Evolutionary conservation across 1,140 invertebrate genomes (phyloP).

Genomic region (Drosophila ananassae): DNA sequence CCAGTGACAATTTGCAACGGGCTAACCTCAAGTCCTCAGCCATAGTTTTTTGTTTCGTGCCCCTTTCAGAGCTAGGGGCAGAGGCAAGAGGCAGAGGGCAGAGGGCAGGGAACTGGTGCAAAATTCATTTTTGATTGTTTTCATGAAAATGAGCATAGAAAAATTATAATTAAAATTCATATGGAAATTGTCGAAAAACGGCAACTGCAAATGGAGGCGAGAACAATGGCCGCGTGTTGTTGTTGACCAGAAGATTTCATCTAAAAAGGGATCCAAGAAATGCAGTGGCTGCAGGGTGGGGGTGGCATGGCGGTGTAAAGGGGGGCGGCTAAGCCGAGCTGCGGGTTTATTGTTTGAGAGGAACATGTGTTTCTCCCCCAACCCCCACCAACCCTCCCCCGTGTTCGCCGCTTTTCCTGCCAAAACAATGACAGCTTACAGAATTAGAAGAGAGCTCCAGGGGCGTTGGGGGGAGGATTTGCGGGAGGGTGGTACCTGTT

Average conservation of each 20-base stretch:
- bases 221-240: slow-evolving; percentile 60
- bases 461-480: background rate
- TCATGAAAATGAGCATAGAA: slow-evolving; percentile 82
- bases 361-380: slow-evolving; percentile 63
- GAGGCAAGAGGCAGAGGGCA: too few relatives aligned
- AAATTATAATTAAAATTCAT: slow-evolving; percentile 83
- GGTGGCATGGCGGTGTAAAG: slow-evolving; percentile 7
- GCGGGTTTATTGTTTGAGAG: slow-evolving; percentile 77
- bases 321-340: slow-evolving; percentile 36
- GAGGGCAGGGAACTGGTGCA: slow-evolving; percentile 36
- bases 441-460: slow-evolving; percentile 54
- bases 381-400: slow-evolving; percentile 1
- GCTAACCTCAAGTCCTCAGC: slow-evolving; percentile 24
- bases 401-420: slow-evolving; percentile 19
- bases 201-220: slow-evolving; percentile 49
- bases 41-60: background rate
- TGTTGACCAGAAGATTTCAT: slow-evolving; percentile 76
- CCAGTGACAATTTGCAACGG: slow-evolving; percentile 73
- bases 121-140: slow-evolving; percentile 82
- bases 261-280: slow-evolving; percentile 77
- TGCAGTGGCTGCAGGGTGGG: slow-evolving; percentile 47
- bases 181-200: slow-evolving; percentile 79
- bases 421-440: slow-evolving; percentile 76
- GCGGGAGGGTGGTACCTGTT: slow-evolving; percentile 40
- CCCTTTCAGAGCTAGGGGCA: background rate